Base-by-base conservation (phyloP, 2,797 vertebrate species). In the Myotis vivesi region DNA sequence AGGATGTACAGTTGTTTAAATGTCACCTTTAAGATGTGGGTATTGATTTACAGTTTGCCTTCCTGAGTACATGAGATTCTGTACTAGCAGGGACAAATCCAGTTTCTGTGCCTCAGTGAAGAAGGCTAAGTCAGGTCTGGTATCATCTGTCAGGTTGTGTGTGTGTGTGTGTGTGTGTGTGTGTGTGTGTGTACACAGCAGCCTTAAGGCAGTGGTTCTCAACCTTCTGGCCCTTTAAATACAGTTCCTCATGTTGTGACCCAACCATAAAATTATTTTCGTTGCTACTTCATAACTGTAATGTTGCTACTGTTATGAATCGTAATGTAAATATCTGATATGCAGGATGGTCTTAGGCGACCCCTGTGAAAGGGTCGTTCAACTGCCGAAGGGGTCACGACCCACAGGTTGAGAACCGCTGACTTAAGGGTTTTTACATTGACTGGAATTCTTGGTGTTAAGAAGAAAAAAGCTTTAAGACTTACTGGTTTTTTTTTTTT, bases 21-120 rank as follows among this genome's bases (percentile, higher is more conserved):
- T 98, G 98, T 98, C 98, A 98, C 98, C 98, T 98, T 98, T 98
- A 96, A 97, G 96, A 97, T 30, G 81, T 86, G 97, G 92, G 90
- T 98, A 98, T 98, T 98, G 98, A 98, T 98, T 98, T 98, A 98
- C 97, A 98, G 98, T 97, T 97, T 94, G 94, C 79, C 98, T 97
- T 92, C 96, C 82, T 95, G 94, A 96, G 96, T 92, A 91, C 91
- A 88, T 4, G 95, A 94, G 87, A 97, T 95, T 97, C 96, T 92
- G 91, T 96, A 92, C 96, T 94, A 97, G 97, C 97, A 97, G 92
- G 92, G 36, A 8, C 41, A 96, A 94, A 95, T 95, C 95, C 80
- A 87, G 94, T 88, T 72, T 87, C 95, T 95, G 93, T 94, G 88
- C 97, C 87, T 97, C 87, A 38, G 84, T 19, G 16, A 96, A 98